Percentiles rank a stretch among this genome's conserved stretches.
These are phyloP conservation scores for Drosophila asahinai DNA, from an alignment of 1,140 invertebrate genomes.

Conservation along the genomic window DNA sequence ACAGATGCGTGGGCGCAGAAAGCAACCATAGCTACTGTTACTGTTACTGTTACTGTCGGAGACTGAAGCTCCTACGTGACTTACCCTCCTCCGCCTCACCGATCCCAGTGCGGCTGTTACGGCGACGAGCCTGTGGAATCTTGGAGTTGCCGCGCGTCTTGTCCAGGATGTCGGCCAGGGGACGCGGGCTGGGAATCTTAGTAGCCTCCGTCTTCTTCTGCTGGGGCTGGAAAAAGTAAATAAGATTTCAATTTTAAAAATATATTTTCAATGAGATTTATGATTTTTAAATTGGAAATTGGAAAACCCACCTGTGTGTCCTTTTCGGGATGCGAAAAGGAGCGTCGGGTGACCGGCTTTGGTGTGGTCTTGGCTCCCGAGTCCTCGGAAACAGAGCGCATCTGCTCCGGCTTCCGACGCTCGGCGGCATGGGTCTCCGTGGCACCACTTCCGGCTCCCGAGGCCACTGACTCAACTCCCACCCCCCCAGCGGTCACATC, in stretches of 20 bases:
- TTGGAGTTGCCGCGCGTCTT: slow-evolving; percentile 71
- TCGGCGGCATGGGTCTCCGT: slow-evolving; percentile 35
- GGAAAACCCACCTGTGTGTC: slow-evolving; percentile 68
- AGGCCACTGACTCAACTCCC: background rate
- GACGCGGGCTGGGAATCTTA: slow-evolving; percentile 81
- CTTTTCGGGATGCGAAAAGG: slow-evolving; percentile 84
- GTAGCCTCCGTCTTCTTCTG: slow-evolving; percentile 74
- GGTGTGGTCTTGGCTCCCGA: slow-evolving; percentile 74
- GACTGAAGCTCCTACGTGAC: slow-evolving; percentile 32
- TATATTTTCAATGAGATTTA: too few species aligned
- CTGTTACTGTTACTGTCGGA: slow-evolving; percentile 30
- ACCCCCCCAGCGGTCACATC: slow-evolving; percentile 1
- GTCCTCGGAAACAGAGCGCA: slow-evolving; percentile 85
- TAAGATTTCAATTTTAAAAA: too few species aligned
- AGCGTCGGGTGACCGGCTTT: slow-evolving; percentile 79
- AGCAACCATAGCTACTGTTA: slow-evolving; percentile 44
- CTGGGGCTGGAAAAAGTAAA: slow-evolving; percentile 45
- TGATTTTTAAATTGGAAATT: background rate
- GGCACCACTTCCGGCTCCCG: slow-evolving; percentile 7
- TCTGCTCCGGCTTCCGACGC: slow-evolving; percentile 80
- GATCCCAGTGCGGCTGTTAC: slow-evolving; percentile 65
- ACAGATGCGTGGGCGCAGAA: slow-evolving; percentile 62
- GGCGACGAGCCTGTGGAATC: slow-evolving; percentile 67
- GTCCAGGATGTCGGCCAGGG: slow-evolving; percentile 78
- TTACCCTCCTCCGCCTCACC: slow-evolving; percentile 72